These are phyloP conservation scores for Crotalus helleri DNA, from an alignment of 2,113 vertebrate species.

Conservation along the genomic window DNA sequence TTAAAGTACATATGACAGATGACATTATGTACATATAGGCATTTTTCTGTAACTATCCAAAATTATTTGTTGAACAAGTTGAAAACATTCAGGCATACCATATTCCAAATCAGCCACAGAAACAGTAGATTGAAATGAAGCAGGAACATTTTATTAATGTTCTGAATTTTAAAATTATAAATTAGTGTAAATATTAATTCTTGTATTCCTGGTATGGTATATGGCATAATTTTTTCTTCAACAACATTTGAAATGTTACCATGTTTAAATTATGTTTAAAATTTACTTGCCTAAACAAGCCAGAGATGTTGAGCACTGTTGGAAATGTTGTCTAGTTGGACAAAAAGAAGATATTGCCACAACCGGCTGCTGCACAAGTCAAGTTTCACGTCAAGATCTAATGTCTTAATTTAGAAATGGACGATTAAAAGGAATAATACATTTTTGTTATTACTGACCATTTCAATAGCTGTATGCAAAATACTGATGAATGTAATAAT, in stretches of 20 bases:
- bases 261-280: neutral
- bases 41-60: neutral
- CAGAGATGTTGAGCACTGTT: neutral
- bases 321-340: neutral
- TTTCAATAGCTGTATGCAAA: neutral
- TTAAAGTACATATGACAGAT: slow-evolving; percentile 2
- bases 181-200: neutral
- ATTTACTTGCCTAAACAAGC: neutral
- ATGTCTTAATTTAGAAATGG: neutral
- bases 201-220: neutral
- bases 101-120: neutral
- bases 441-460: neutral
- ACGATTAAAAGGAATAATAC: neutral
- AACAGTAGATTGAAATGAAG: neutral
- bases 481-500: neutral
- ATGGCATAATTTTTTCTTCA: neutral
- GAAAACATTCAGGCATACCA: too few relatives aligned
- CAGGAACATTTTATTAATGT: neutral
- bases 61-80: neutral
- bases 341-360: neutral
- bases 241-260: neutral
- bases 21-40: neutral
- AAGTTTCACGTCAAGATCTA: neutral
- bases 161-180: neutral
- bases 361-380: neutral